These are phyloP conservation scores for Eupithecia pulchellata DNA, from an alignment of 2,888 invertebrate genomes.

Conservation along the genomic window DNA sequence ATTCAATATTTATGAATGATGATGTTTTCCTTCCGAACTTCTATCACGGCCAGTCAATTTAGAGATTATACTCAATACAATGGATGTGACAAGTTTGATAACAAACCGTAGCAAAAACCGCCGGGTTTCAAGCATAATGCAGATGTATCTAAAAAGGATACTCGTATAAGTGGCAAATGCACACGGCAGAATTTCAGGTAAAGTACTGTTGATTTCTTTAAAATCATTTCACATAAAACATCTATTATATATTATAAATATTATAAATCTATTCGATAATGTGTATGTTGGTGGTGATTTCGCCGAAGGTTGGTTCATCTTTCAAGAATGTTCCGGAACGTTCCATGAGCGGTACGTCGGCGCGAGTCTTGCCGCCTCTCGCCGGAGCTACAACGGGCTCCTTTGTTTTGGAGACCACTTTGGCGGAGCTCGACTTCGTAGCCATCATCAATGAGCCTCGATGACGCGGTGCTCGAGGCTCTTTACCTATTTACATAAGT, in stretches of 20 bases:
- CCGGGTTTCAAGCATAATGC: not conserved
- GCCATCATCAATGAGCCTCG: slow-evolving; percentile 80
- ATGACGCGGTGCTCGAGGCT: slow-evolving; percentile 10
- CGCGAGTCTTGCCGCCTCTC: slow-evolving; percentile 35
- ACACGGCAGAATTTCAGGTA: not conserved
- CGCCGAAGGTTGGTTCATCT: slow-evolving; percentile 88
- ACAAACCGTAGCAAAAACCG: too few relatives aligned
- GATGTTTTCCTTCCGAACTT: not conserved
- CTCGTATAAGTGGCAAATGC: not conserved
- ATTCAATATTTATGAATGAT: not conserved
- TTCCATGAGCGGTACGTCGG: slow-evolving; percentile 70
- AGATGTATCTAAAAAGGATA: not conserved
- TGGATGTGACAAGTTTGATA: not conserved
- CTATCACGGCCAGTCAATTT: not conserved
- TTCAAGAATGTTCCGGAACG: slow-evolving; percentile 91
- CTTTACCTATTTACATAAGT: not conserved
- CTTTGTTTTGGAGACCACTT: slow-evolving; percentile 75
- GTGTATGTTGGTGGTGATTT: slow-evolving; percentile 64
- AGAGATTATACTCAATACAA: not conserved
- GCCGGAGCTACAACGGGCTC: slow-evolving; percentile 44
- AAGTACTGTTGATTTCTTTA: not conserved
- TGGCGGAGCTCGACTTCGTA: slow-evolving; percentile 86
- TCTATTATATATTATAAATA: too few relatives aligned
- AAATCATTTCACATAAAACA: not conserved
- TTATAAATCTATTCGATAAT: slow-evolving; percentile 54